Percentiles rank a stretch among this genome's conserved stretches.
phyloP scores from a whole-genome alignment of 2,797 vertebrate species.

The Okamejei kenojei region DNA sequence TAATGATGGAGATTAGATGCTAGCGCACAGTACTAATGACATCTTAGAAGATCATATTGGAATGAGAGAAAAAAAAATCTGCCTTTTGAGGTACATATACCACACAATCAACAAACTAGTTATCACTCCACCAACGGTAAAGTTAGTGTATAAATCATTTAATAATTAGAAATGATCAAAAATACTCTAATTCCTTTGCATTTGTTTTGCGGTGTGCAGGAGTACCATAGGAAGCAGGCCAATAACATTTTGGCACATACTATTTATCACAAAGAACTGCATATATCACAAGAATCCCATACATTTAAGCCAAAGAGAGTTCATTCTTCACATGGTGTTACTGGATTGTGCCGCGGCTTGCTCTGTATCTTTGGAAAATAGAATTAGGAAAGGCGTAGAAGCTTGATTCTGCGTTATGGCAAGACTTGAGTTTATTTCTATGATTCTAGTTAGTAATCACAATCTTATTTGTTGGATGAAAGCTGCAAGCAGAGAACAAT shows the following conservation, averaged over 20 bases:
- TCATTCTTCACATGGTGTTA: neutral
- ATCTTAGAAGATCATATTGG: too few species aligned
- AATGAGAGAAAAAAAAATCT: too few species aligned
- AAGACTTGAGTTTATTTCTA: too few species aligned
- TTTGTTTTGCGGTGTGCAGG: neutral
- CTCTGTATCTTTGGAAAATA: neutral
- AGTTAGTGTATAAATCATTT: neutral
- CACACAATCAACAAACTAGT: neutral
- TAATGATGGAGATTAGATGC: too few species aligned
- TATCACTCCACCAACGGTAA: neutral
- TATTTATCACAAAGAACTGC: neutral
- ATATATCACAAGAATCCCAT: neutral
- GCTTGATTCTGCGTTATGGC: neutral
- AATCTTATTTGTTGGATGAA: neutral
- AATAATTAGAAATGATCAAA: neutral
- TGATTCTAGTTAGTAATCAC: neutral
- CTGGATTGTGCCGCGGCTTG: neutral
- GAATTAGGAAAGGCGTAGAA: neutral
- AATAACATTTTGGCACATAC: neutral
- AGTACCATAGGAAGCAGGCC: neutral
- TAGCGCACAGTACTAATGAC: too few species aligned
- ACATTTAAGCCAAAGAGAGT: neutral
- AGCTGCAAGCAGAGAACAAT: neutral
- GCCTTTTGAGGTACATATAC: neutral
- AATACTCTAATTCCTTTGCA: neutral